phyloP scores from a whole-genome alignment of 2,113 vertebrate species.

The Chitala chitala region DNA sequence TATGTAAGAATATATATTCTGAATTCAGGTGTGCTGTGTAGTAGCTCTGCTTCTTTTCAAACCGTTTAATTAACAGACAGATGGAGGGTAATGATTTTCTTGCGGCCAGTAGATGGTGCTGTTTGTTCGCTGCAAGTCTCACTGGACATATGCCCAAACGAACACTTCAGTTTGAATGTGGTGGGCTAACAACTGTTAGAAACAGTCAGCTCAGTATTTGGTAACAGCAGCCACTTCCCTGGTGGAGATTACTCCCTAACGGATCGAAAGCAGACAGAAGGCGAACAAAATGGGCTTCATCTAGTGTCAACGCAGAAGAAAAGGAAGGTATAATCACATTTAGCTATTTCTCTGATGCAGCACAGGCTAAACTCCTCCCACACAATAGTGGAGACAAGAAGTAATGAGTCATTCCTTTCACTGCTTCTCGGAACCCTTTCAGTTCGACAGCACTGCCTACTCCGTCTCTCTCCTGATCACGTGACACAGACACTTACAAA shows the following conservation, averaged over 20 bases:
- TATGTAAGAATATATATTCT: conserved; percentile 5
- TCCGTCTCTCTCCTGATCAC: background rate
- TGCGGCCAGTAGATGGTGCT: background rate
- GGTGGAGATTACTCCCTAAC: too few species aligned
- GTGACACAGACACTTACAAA: background rate
- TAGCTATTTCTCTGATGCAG: background rate
- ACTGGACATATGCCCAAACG: background rate
- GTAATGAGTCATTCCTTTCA: background rate
- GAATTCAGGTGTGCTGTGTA: background rate
- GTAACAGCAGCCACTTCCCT: background rate
- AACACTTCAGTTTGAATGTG: background rate
- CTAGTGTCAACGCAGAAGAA: background rate
- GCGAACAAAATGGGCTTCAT: background rate
- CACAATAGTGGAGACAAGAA: background rate
- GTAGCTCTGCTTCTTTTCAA: background rate
- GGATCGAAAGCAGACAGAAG: too few species aligned
- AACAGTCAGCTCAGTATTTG: background rate
- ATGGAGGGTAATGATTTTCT: background rate
- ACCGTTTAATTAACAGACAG: too few species aligned
- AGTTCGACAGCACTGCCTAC: background rate
- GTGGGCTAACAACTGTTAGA: background rate
- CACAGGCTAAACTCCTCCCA: background rate
- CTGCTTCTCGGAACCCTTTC: background rate
- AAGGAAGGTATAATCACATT: background rate
- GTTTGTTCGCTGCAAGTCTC: background rate